These are phyloP conservation scores for Campylomormyrus tamandua DNA, from an alignment of 2,113 vertebrate species.

Conservation along the genomic window DNA sequence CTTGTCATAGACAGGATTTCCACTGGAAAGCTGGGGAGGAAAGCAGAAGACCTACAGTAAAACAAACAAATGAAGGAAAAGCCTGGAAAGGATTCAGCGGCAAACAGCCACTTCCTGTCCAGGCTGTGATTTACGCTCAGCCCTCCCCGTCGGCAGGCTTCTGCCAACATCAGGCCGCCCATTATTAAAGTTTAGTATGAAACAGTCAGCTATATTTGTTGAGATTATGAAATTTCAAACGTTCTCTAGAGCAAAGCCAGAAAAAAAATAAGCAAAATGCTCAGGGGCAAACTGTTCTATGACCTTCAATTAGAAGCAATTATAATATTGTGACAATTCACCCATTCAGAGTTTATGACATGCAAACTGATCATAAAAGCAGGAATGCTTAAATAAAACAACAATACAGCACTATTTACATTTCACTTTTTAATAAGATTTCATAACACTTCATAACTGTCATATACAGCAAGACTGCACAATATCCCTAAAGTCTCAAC, in stretches of 20 bases:
- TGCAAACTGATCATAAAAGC: background rate
- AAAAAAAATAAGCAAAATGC: background rate
- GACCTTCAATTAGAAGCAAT: background rate
- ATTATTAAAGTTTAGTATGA: background rate
- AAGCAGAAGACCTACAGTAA: conserved; percentile 15
- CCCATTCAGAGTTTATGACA: background rate
- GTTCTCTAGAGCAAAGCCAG: background rate
- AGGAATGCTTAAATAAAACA: background rate
- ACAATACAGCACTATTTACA: background rate
- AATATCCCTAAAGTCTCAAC: background rate
- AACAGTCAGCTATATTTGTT: background rate
- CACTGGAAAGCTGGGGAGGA: conserved; percentile 77
- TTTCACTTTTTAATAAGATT: background rate
- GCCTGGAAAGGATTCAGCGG: background rate
- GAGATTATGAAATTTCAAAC: background rate
- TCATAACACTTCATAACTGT: background rate
- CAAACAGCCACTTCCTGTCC: background rate
- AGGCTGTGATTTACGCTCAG: background rate
- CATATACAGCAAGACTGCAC: background rate
- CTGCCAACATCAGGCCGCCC: background rate
- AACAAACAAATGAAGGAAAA: conserved; percentile 8
- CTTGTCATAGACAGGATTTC: conserved; percentile 26
- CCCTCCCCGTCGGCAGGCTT: background rate
- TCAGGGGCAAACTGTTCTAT: background rate
- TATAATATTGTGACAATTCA: background rate